A percentile compares a stretch with the other conserved stretches of the same genome.
Conservation (phyloP, 2,113 vertebrate genomes). For the Mesembrinibis cayennensis region DNA sequence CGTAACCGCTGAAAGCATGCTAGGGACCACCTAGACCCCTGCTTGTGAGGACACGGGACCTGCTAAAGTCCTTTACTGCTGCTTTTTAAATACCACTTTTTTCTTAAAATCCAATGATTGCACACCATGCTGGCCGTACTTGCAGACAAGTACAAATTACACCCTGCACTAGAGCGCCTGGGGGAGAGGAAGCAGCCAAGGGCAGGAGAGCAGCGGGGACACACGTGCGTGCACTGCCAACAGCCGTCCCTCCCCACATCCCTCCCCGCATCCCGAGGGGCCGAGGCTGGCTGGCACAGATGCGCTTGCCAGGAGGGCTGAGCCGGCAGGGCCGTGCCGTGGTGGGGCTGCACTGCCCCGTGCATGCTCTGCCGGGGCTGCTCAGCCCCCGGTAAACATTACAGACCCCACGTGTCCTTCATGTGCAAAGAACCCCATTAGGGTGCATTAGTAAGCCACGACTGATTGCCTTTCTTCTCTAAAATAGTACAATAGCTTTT, state of each 20-base stretch:
- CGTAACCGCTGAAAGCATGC: neutral
- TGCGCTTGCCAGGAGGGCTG: rapidly evolving
- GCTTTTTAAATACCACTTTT: neutral
- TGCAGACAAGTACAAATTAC: neutral
- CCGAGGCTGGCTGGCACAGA: rapidly evolving
- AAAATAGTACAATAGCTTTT: neutral
- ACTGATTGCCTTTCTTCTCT: neutral
- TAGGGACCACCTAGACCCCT: neutral
- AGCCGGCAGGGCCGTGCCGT: neutral
- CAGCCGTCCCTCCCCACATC: rapidly evolving
- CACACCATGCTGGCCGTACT: neutral
- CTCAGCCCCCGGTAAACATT: neutral
- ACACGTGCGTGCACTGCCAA: rapidly evolving
- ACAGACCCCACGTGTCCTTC: neutral
- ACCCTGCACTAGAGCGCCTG: rapidly evolving
- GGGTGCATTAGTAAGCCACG: neutral
- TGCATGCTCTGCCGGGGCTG: neutral
- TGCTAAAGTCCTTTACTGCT: neutral
- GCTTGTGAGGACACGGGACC: neutral
- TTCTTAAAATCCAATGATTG: neutral
- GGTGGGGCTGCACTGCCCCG: neutral
- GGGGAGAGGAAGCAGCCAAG: neutral
- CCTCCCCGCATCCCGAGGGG: neutral
- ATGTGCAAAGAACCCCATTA: neutral
- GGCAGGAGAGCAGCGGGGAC: neutral